A percentile compares a stretch with the other conserved stretches of the same genome.
Conservation (phyloP, 2,888 invertebrate species). For the Heliconius erato region DNA sequence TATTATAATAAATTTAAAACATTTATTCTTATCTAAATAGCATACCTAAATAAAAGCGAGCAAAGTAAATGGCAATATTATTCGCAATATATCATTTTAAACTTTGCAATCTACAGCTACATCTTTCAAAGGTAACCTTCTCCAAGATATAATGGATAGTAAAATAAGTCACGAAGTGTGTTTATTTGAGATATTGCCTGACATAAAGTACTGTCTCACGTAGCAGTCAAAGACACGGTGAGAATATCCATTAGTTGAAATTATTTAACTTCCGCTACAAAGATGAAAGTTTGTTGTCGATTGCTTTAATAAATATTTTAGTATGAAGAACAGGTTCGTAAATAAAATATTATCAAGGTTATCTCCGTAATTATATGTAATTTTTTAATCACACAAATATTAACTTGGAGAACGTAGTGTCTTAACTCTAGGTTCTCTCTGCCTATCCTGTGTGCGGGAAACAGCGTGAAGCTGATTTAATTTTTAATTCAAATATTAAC, state of each 20-base stretch:
- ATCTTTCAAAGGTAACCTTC: conserved; percentile 4
- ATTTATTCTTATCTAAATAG: conserved; percentile 15
- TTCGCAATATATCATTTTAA: conserved; percentile 13
- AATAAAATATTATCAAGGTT: neutral
- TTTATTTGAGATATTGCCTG: conserved; percentile 31
- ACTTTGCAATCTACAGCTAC: conserved; percentile 5
- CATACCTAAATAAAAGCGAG: conserved; percentile 4
- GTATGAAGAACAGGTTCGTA: neutral
- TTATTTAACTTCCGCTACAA: conserved; percentile 15
- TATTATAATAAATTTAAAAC: neutral
- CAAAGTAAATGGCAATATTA: neutral
- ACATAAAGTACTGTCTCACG: conserved; percentile 23
- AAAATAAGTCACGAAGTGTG: conserved; percentile 26
- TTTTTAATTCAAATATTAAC: too few species aligned
- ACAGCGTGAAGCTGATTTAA: too few species aligned
- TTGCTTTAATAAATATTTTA: neutral
- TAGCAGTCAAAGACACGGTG: conserved; percentile 30
- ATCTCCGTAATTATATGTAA: neutral
- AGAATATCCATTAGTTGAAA: conserved; percentile 26
- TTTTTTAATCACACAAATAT: too few species aligned
- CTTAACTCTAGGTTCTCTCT: too few species aligned
- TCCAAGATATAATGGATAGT: conserved; percentile 16
- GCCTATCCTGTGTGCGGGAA: too few species aligned
- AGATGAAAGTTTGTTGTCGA: neutral
- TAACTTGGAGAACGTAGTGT: too few species aligned